These are phyloP conservation scores for Notarius quadriscutis DNA, from an alignment of 2,113 vertebrate genomes.

Conservation along the genomic window DNA sequence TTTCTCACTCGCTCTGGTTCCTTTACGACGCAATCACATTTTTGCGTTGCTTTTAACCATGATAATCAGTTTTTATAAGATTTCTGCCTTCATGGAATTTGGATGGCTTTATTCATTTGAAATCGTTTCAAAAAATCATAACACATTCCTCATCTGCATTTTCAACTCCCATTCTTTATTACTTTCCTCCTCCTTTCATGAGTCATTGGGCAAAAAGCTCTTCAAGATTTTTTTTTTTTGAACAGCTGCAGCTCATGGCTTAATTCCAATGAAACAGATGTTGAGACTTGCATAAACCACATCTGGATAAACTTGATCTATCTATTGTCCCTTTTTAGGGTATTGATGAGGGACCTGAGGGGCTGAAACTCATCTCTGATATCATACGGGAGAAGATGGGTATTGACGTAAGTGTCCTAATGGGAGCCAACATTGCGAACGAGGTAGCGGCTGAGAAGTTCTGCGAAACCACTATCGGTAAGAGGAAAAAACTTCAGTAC, in stretches of 20 bases:
- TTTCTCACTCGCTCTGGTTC: background rate
- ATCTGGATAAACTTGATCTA: background rate
- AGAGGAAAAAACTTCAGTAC: slow-evolving; percentile 35
- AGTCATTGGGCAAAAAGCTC: slow-evolving; percentile 31
- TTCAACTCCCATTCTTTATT: slow-evolving; percentile 11
- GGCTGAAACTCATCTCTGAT: slow-evolving; percentile 89
- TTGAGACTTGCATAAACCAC: slow-evolving; percentile 21
- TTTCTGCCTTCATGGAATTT: background rate
- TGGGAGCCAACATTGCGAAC: slow-evolving; percentile 93
- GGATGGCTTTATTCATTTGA: background rate
- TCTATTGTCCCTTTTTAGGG: slow-evolving; percentile 68
- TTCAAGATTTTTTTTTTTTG: slow-evolving; percentile 15
- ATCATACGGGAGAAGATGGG: slow-evolving; percentile 92
- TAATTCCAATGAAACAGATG: slow-evolving; percentile 14
- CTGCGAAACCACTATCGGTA: slow-evolving; percentile 93
- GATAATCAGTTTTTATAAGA: background rate
- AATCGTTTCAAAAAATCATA: background rate
- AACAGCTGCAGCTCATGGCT: slow-evolving; percentile 34
- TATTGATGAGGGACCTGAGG: slow-evolving; percentile 86
- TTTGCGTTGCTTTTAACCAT: background rate
- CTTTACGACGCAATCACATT: background rate
- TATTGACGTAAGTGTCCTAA: slow-evolving; percentile 90
- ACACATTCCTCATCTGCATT: background rate
- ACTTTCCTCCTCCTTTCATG: slow-evolving; percentile 39
- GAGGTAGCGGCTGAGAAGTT: slow-evolving; percentile 92